These are phyloP conservation scores for Ginglymostoma cirratum DNA, from an alignment of 2,113 vertebrate genomes.

Conservation along the genomic window DNA sequence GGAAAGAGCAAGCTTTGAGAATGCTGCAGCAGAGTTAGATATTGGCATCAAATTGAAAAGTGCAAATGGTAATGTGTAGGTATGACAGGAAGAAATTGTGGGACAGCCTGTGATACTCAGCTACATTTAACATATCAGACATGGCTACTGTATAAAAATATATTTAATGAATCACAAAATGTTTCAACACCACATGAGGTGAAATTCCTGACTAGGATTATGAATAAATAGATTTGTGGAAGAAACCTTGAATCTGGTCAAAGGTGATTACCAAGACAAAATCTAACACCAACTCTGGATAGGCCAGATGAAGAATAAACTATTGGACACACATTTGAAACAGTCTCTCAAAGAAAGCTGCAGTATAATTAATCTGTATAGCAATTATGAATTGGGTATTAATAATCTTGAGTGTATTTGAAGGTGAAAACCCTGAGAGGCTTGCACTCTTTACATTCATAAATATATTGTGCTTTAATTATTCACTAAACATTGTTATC, in stretches of 20 bases:
- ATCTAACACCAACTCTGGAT: not conserved
- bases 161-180: constrained; percentile 1
- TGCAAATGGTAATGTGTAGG: not conserved
- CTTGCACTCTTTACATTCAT: not conserved
- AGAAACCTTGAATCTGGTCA: constrained; percentile 31
- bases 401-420: constrained; percentile 32
- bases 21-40: constrained; percentile 18
- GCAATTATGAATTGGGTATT: constrained; percentile 32
- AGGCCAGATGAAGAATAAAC: constrained; percentile 7
- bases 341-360: constrained; percentile 9
- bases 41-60: not conserved
- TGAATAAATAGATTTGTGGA: constrained; percentile 34
- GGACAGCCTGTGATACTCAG: not conserved
- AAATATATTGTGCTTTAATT: constrained; percentile 5
- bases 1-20: not conserved
- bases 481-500: constrained; percentile 3
- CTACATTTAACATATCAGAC: not conserved
- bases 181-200: constrained; percentile 26
- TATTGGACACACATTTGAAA: not conserved
- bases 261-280: constrained; percentile 23
- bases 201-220: constrained; percentile 37
- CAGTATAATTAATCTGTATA: constrained; percentile 32
- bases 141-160: constrained; percentile 24
- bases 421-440: constrained; percentile 24
- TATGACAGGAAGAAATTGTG: not conserved